phyloP scores from a whole-genome alignment of 23 tunicate genomes.

The Halocynthia aurantium region DNA sequence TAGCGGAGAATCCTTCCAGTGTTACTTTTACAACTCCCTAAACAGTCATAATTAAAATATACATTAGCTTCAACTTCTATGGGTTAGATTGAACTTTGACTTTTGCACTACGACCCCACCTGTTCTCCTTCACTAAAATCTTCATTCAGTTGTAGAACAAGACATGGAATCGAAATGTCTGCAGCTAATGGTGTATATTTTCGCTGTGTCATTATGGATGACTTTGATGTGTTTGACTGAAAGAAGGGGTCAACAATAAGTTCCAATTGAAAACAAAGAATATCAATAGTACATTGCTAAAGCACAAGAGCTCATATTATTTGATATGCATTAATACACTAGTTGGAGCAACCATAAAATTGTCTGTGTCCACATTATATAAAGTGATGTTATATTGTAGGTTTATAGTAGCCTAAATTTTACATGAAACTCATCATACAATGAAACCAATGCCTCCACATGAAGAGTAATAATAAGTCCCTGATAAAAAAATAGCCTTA shows the following conservation, averaged over 20 bases:
- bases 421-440: too few relatives aligned
- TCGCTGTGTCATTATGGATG: constrained; percentile 14
- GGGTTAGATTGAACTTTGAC: not conserved
- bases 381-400: too few relatives aligned
- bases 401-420: too few relatives aligned
- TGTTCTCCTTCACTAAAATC: constrained; percentile 89
- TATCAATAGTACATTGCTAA: too few relatives aligned
- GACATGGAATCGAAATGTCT: constrained; percentile 47
- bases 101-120: constrained; percentile 20
- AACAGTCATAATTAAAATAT: not conserved
- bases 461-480: too few relatives aligned
- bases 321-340: too few relatives aligned
- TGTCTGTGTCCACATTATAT: too few relatives aligned
- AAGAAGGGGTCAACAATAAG: not conserved
- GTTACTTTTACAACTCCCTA: constrained; percentile 90
- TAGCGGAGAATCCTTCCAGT: constrained; percentile 43
- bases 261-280: too few relatives aligned
- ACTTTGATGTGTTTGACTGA: constrained; percentile 11
- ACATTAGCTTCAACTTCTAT: not conserved
- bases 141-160: constrained; percentile 68
- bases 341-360: too few relatives aligned
- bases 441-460: too few relatives aligned
- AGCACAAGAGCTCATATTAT: too few relatives aligned
- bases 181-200: constrained; percentile 83
- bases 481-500: too few relatives aligned